Conservation (phyloP, 2,888 invertebrate species). For the Drosophila multiciliata region DNA sequence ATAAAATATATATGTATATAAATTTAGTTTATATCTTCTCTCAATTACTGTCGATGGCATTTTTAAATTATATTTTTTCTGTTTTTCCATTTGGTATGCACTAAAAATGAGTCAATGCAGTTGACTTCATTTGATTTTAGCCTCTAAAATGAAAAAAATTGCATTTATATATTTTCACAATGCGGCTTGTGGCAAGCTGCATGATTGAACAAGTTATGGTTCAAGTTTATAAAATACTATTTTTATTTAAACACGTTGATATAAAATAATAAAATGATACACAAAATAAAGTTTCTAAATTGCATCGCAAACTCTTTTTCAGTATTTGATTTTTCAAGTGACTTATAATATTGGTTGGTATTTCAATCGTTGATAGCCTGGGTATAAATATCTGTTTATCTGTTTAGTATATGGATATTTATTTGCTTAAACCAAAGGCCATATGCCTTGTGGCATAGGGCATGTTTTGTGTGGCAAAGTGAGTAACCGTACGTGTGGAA, state of each 20-base stretch:
- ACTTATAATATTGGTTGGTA: neutral
- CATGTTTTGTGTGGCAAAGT: conserved; percentile 34
- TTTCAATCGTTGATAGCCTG: neutral
- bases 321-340: neutral
- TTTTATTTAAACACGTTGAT: neutral
- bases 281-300: neutral
- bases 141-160: conserved; percentile 53
- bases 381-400: neutral
- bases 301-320: neutral
- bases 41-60: conserved; percentile 27
- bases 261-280: neutral
- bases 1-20: neutral
- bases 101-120: conserved; percentile 72
- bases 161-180: conserved; percentile 2
- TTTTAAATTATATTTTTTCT: conserved; percentile 3
- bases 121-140: conserved; percentile 75
- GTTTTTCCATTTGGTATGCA: conserved; percentile 35
- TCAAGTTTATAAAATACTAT: neutral
- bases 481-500: conserved; percentile 75
- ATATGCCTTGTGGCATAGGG: neutral
- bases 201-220: conserved; percentile 14
- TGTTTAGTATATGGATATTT: neutral
- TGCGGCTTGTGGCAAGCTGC: conserved; percentile 3
- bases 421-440: neutral
- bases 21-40: conserved; percentile 3